Base-by-base conservation (phyloP, 2,888 invertebrate genomes). In the Eurytoma adleriae region DNA sequence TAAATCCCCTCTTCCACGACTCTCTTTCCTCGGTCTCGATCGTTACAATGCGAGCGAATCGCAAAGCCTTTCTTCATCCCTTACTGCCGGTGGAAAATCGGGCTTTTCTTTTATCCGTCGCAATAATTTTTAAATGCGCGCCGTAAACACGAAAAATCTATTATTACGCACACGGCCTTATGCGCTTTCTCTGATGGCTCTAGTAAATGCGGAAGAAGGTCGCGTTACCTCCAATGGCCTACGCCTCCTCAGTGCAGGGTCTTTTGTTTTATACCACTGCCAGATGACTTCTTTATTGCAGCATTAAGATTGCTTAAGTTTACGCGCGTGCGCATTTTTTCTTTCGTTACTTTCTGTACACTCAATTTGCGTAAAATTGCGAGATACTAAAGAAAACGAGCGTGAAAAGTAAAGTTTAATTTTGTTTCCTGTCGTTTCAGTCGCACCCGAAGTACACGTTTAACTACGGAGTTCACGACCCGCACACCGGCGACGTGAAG, bases 381-480 rank as follows among this genome's bases (percentile, higher is more conserved):
- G 10, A 40, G 10, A 10, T 5, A 1, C 10, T 40, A 40, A 40
- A 40, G 30, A 30, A 10, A 10, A 10, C 7, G 40, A 40, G 10
- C 10, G 10, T 40, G 7, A 10, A 40, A 40, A 10, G 40, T 10
- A 0, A 5, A 10, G 1, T 40, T 10, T 40, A 40, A 40, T 40
- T 40, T 40, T 40, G 10, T 10, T 50, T 57, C 52, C 30, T 0
- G 10, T 18, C 3, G 64, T 77, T 66, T 71, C 84, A 88, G 88
- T 79, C 86, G 4, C 87, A 87, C 81, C 88, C 88, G 0, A 86
- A 86, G 80, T 89, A 88, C 83, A 86, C 86, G 0, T 89, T 86
- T 81, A 86, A 89, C 74, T 89, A 89, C 73, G 88, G 88, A 5
- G 89, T 89, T 2, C 86, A 88, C 72, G 89, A 88, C 82, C 88